Conservation (phyloP, 2,888 invertebrate genomes). For the Sipha maydis region DNA sequence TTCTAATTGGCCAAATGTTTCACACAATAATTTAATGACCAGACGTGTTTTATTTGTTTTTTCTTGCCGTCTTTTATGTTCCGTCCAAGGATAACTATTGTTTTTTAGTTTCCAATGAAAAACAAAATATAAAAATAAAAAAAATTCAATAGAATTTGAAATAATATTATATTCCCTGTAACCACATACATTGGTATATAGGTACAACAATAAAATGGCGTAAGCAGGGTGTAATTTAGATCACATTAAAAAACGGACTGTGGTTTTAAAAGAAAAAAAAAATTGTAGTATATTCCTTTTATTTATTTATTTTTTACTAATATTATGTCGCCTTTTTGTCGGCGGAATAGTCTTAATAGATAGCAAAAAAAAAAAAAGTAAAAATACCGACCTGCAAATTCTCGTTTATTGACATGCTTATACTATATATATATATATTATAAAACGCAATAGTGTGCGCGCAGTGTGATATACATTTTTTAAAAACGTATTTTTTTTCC, state of each 20-base stretch:
- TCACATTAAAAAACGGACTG: constrained; percentile 16
- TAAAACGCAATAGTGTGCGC: neutral
- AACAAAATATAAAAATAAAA: neutral
- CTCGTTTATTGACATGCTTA: neutral
- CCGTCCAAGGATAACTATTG: constrained; percentile 48
- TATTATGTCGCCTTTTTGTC: constrained; percentile 1
- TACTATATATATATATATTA: neutral
- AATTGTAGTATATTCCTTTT: neutral
- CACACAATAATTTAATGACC: constrained; percentile 54
- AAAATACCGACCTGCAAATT: neutral
- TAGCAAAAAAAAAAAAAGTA: neutral
- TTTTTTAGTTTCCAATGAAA: constrained; percentile 8
- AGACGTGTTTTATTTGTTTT: constrained; percentile 30
- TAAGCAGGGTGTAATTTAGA: constrained; percentile 6
- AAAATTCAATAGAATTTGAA: constrained; percentile 3
- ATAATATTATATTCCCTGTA: neutral
- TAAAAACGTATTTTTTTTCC: neutral
- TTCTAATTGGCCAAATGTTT: constrained; percentile 52
- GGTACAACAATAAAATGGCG: no score
- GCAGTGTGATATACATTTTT: neutral
- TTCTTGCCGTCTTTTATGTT: neutral
- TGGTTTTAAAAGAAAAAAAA: constrained; percentile 27
- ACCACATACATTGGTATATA: neutral
- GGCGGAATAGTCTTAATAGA: neutral
- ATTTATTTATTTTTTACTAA: neutral